Evolutionary conservation across 2,113 vertebrate species (phyloP), one percentile per base, ranked within the genome.

Genomic region (Tamias sibiricus): DNA sequence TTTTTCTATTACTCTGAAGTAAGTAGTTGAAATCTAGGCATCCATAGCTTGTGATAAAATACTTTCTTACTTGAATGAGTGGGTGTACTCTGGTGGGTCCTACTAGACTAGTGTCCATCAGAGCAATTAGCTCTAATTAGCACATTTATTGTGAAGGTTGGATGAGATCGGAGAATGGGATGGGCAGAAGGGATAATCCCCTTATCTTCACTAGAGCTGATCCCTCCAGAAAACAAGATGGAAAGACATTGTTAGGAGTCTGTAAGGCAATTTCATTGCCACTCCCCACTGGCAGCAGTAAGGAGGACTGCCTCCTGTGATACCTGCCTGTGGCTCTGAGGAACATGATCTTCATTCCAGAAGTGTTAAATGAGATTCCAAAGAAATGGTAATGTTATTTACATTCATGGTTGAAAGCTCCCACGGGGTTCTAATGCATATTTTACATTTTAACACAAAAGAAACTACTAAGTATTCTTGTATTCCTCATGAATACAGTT

Each of bases 61-160:
- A 35, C 2, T 76, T 82, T 57, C 30, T 4, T 30, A 32, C 68
- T 47, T 77, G 35, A 82, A 32, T 57, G 47, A 76, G 71, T 28
- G 47, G 32, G 14, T 74, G 6, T 5, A 85, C 13, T 94, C 22
- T 75, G 49, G 35, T 74, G 52, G 20, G 24, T 71, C 24, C 14
- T 71, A 2, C 16, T n/a, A 52, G 28, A 42, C 37, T 11, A 35
- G 32, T 47, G 42, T 32, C 64, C 79, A n/a, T 89, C 44, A 89
- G 59, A 82, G 49, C 54, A 95, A 88, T 94, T 92, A 96, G 24
- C n/a, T 71, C 54, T 94, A 96, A 92, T 95, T 95, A 88, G 10
- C 28, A 75, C 9, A 47, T 24, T 59, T 66, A 81, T 57, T 85
- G 59, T 83, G 28, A 64, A 82, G 26, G 30, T 57, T 88, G 54